Evolutionary conservation across 2,113 vertebrate genomes (phyloP), one percentile per base, ranked within the genome.

Genomic region (Oceanodroma tethys): DNA sequence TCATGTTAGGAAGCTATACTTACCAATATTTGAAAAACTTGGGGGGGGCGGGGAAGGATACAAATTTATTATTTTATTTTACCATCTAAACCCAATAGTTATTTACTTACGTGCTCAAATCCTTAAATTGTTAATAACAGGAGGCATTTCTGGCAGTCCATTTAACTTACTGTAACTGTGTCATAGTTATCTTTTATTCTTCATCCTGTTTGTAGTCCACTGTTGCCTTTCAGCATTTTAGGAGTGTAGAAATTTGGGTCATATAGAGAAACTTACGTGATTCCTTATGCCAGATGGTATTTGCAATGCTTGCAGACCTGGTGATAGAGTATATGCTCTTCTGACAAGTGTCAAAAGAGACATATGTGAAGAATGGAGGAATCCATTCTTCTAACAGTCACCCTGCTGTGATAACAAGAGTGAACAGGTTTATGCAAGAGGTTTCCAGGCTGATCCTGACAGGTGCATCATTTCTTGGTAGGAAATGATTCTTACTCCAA

Each of bases 401-500:
- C 90, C 96, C 95, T 76, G 94, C 95, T 95, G 96, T 67, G 96
- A 82, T 75, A 88, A 95, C 90, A 95, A 90, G 90, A 92, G 71
- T 29, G 85, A 95, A 88, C 94, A 93, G 95, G 70, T 88, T 97
- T 92, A 34, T 93, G 82, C 85, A 81, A 65, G 93, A 86, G 93
- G 27, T 92, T 96, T 93, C 74, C 81, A 59, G 70, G 56, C 92
- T 93, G 42, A 72, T 93, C 79, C 58, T 96, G 95, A 93, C 96
- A 96, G 75, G 71, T 92, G 70, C 79, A 68, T 93, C 93, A 82
- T 85, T 92, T 88, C 85, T 47, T 96, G 88, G 34, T 68, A 55
- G 62, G 66, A 92, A 72, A 86, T 90, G 74, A 62, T 86, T 88
- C 62, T 80, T 76, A 42, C 62, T 95, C 85, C 56, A 56, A 58